Evolutionary conservation across 2,797 vertebrate species (phyloP).

Genomic region (Echiichthys vipera): DNA sequence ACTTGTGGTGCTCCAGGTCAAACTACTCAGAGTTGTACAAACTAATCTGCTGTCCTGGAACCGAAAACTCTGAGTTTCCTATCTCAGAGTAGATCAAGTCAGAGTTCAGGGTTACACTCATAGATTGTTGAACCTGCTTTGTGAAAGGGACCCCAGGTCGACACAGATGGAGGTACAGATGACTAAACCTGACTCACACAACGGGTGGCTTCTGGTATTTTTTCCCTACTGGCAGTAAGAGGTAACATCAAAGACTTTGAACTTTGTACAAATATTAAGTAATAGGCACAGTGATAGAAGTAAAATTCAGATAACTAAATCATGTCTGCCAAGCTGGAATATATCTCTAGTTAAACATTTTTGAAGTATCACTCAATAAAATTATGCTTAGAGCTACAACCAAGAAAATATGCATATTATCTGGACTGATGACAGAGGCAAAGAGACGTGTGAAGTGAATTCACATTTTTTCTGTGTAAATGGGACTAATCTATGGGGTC

Average conservation of each 20-base stretch:
- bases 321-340: neutral
- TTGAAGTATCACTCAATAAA: neutral
- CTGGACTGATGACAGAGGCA: neutral
- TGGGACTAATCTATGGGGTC: constrained; percentile 40
- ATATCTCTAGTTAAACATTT: constrained; percentile 1
- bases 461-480: constrained; percentile 11
- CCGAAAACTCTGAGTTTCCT: no score
- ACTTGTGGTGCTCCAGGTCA: no score
- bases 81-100: no score
- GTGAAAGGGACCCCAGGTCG: no score
- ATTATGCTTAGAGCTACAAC: neutral
- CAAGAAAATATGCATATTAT: neutral
- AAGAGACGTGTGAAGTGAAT: constrained; percentile 1
- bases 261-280: constrained; percentile 24
- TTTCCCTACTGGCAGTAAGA: constrained; percentile 18
- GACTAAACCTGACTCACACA: constrained; percentile 36
- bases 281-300: constrained; percentile 1
- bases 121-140: no score
- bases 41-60: no score
- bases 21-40: no score
- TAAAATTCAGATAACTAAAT: constrained; percentile 20
- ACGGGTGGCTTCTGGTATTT: constrained; percentile 12
- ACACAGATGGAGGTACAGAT: constrained; percentile 31
- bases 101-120: no score
- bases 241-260: constrained; percentile 34